Percentiles rank a stretch among this genome's conserved stretches.
Conservation (phyloP, 2,888 invertebrate genomes). For the Megaustenia siamemsis region DNA sequence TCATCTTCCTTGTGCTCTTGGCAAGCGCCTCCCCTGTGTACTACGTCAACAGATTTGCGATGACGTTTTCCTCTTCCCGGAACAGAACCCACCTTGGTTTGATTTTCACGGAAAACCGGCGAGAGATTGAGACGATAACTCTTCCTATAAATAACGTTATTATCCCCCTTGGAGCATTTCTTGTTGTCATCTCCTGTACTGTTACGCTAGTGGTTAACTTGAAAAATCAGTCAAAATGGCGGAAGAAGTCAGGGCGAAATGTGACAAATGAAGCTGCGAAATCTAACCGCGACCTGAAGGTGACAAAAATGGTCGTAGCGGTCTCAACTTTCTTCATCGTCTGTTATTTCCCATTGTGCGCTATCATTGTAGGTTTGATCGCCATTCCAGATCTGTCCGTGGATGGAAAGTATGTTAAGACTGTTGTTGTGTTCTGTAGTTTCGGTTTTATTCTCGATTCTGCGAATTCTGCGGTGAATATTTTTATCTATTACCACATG, state of each 20-base stretch:
- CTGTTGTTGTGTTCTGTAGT: background rate
- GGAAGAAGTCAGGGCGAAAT: background rate
- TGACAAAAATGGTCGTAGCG: conserved; percentile 4
- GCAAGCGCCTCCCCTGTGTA: background rate
- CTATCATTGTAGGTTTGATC: conserved; percentile 2
- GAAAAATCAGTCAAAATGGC: conserved; percentile 36
- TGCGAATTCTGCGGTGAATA: conserved; percentile 3
- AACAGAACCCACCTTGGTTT: conserved; percentile 36
- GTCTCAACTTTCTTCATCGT: conserved; percentile 20
- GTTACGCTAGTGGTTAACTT: background rate
- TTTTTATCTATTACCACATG: conserved; percentile 4
- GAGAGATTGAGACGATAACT: background rate
- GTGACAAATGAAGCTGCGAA: background rate
- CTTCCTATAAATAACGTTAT: background rate
- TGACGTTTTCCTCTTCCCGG: conserved; percentile 3
- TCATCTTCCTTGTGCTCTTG: background rate
- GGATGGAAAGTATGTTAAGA: background rate
- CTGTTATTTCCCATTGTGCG: background rate
- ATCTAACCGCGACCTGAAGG: background rate
- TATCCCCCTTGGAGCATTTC: conserved; percentile 7
- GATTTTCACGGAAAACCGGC: background rate
- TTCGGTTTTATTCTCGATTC: background rate
- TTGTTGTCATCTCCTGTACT: conserved; percentile 24
- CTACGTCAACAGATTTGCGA: background rate
- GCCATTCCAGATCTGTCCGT: conserved; percentile 22